Evolutionary conservation across 2,113 vertebrate species (phyloP), one percentile per base, ranked within the genome.

Genomic region (Podiceps cristatus): DNA sequence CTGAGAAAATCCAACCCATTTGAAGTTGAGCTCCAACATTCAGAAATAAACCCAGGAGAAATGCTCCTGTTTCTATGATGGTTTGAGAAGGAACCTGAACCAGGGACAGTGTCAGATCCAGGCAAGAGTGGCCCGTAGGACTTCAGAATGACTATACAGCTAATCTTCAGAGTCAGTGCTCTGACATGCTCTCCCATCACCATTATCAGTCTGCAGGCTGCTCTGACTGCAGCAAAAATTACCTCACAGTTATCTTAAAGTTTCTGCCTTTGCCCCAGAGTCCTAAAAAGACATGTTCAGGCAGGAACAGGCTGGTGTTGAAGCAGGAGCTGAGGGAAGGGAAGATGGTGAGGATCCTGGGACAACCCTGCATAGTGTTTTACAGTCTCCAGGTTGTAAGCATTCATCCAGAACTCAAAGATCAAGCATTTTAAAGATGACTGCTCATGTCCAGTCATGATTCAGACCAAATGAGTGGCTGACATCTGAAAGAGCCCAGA

Each of bases 31-130:
- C 37, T 88, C 18, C 79, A 62, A 44, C 22, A 55, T 35, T 33
- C 45, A 76, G 59, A 92, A 85, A 80, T 37, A 88, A 96, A 93
- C 25, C 40, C 50, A 50, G 27, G 33, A 47, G n/a, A 91, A 95
- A 49, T 23, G 29, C 29, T 86, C 27, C 12, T 73, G 29, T 53
- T 93, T 81, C 66, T 80, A 7, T 24, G 31, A 37, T 24, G 18
- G 44, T 74, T 90, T 93, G 72, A 74, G 79, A 77, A 88, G 50
- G n/a, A 86, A 71, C 16, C 25, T 74, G 72, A 83, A 69, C 47
- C 6, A 80, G 7, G 29, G n/a, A 62, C 83, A 67, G 27, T 56
- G 45, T 45, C 86, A 91, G 47, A 80, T 15, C 11, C 45, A 71
- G 31, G 35, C 16, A 82, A 81, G 13, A 2, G 4, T 25, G n/a